These are phyloP conservation scores for Alcis repandata DNA, from an alignment of 2,888 invertebrate genomes.

Conservation along the genomic window DNA sequence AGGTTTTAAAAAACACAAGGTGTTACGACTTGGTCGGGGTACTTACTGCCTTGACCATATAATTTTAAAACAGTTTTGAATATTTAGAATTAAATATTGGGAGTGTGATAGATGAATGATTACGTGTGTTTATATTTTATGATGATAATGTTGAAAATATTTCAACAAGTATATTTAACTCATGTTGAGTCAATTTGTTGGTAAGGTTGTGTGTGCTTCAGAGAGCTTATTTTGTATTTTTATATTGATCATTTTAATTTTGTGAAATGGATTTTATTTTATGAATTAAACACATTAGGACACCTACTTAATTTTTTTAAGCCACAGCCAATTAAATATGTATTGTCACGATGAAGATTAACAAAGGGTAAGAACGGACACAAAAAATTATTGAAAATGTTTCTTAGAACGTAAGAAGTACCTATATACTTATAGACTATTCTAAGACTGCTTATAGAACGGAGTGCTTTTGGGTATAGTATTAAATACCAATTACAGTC, in stretches of 20 bases:
- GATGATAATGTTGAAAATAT: conserved; percentile 60
- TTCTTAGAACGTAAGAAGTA: neutral
- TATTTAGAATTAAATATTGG: neutral
- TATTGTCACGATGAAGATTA: neutral
- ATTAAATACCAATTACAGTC: conserved; percentile 29
- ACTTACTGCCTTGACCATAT: neutral
- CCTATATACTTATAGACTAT: neutral
- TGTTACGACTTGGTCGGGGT: neutral
- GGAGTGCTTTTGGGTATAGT: conserved; percentile 3
- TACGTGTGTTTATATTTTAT: conserved; percentile 16
- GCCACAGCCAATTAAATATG: neutral
- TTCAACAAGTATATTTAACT: conserved; percentile 69
- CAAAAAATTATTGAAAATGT: neutral
- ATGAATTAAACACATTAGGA: neutral
- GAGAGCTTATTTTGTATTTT: conserved; percentile 44
- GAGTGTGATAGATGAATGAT: neutral
- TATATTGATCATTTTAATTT: conserved; percentile 8
- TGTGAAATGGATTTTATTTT: conserved; percentile 22
- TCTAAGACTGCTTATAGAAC: neutral
- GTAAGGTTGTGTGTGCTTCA: conserved; percentile 47
- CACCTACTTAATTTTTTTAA: neutral
- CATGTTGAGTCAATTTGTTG: conserved; percentile 76
- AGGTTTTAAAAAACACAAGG: neutral
- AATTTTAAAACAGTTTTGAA: neutral
- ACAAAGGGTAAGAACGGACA: too few relatives aligned